Percentiles rank a stretch among this genome's conserved stretches.
phyloP scores from a whole-genome alignment of 2,113 vertebrate genomes.

The Todiramphus saurophagus region DNA sequence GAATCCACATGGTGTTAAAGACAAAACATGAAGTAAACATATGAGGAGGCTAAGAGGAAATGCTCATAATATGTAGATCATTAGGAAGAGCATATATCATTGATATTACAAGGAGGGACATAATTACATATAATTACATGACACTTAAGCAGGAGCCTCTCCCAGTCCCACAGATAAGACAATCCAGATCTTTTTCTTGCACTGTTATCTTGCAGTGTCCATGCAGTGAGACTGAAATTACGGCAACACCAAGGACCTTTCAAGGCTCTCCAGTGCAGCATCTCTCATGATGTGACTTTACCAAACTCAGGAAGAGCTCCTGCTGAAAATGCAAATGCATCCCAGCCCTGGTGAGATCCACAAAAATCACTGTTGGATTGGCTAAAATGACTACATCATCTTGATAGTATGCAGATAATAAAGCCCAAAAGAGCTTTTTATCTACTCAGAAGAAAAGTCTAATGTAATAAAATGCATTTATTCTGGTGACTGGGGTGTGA shows the following conservation, averaged over 20 bases:
- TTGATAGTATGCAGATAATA: neutral
- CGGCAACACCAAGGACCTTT: neutral
- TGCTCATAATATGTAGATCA: constrained; percentile 8
- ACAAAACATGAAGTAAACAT: neutral
- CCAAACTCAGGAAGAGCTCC: neutral
- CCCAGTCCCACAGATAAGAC: neutral
- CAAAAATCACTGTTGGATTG: neutral
- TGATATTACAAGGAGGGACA: neutral
- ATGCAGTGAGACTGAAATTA: neutral
- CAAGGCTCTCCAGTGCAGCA: neutral
- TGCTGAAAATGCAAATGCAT: neutral
- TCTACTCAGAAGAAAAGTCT: neutral
- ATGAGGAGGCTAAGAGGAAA: neutral
- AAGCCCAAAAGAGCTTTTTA: neutral
- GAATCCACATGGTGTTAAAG: constrained; percentile 57
- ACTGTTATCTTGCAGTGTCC: neutral
- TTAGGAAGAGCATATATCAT: constrained; percentile 44
- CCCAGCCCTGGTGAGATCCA: neutral
- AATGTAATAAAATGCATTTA: neutral
- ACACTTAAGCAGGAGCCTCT: neutral
- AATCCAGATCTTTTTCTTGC: neutral
- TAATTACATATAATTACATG: constrained; percentile 28
- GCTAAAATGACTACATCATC: neutral
- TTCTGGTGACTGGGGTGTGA: neutral
- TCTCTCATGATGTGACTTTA: neutral